Evolutionary conservation across 2,888 invertebrate genomes (phyloP).

Genomic region (Lydus trimaculatus): DNA sequence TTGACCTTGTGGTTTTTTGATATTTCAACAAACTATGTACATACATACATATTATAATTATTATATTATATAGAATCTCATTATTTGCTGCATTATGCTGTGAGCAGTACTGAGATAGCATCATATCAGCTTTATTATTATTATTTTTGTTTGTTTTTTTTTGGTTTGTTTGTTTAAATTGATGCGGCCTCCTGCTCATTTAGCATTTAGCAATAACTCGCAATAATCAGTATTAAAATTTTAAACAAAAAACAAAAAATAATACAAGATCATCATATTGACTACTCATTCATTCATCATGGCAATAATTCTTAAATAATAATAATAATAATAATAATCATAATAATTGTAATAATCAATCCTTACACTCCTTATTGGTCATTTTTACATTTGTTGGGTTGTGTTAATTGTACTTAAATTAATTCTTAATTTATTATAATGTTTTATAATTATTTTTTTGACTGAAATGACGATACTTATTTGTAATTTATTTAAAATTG

Average conservation of each 20-base stretch:
- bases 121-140: constrained; percentile 34
- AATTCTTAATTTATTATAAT: constrained; percentile 42
- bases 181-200: constrained; percentile 55
- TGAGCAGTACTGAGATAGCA: constrained; percentile 46
- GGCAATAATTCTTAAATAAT: constrained; percentile 31
- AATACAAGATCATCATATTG: background rate
- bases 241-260: background rate
- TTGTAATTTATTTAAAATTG: constrained; percentile 21
- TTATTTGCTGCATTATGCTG: constrained; percentile 46
- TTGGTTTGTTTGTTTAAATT: constrained; percentile 16
- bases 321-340: constrained; percentile 14
- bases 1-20: constrained; percentile 46
- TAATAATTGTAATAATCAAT: background rate
- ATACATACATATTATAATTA: too few relatives aligned
- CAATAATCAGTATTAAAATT: constrained; percentile 63
- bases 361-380: constrained; percentile 24
- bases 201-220: constrained; percentile 64
- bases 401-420: constrained; percentile 50
- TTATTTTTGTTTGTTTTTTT: background rate
- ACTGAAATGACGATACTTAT: constrained; percentile 45
- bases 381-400: constrained; percentile 41
- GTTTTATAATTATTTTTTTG: constrained; percentile 39
- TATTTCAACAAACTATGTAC: constrained; percentile 39
- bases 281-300: too few relatives aligned
- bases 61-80: constrained; percentile 42